Conservation (phyloP, 2,888 invertebrate species). For the Smittia aterrima region DNA sequence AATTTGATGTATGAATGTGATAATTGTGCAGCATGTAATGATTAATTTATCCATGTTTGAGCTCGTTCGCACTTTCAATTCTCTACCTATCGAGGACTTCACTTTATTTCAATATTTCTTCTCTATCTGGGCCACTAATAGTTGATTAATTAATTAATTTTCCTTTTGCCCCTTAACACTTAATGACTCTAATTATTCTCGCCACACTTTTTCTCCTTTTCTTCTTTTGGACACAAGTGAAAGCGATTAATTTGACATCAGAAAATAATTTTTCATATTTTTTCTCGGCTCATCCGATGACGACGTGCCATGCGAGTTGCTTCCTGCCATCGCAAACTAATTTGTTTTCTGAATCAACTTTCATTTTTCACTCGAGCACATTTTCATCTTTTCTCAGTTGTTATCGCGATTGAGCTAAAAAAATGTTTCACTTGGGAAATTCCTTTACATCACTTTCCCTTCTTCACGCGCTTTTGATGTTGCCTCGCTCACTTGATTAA, state of each 20-base stretch:
- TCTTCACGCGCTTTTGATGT: neutral
- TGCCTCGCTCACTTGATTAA: neutral
- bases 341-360: neutral
- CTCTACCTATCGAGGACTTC: neutral
- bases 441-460: constrained; percentile 9
- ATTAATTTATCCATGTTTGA: constrained; percentile 38
- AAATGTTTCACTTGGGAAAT: constrained; percentile 7
- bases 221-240: neutral
- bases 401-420: neutral
- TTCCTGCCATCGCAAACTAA: neutral
- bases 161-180: neutral
- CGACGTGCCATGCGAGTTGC: neutral
- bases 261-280: constrained; percentile 24
- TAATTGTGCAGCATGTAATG: constrained; percentile 32
- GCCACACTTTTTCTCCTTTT: neutral
- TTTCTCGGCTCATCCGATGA: constrained; percentile 12
- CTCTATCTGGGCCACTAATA: constrained; percentile 1
- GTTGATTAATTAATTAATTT: constrained; percentile 19
- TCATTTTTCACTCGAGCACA: neutral
- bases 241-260: neutral
- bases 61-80: neutral
- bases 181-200: constrained; percentile 19
- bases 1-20: constrained; percentile 32
- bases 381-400: neutral
- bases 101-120: constrained; percentile 18